These are phyloP conservation scores for Noctua fimbriata DNA, from an alignment of 2,888 invertebrate species.

Conservation along the genomic window DNA sequence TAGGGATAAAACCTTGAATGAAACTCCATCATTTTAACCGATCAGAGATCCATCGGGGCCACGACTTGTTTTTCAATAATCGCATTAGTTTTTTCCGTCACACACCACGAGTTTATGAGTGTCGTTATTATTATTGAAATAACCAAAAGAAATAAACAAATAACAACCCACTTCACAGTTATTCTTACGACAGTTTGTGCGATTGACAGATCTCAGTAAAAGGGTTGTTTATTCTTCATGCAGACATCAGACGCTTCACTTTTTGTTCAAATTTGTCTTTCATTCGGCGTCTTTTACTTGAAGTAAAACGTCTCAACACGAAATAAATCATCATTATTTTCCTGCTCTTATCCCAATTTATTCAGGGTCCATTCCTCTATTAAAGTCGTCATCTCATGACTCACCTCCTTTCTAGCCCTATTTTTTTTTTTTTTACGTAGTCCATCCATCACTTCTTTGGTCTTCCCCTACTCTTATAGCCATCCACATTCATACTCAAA, in stretches of 20 bases:
- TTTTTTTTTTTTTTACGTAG: background rate
- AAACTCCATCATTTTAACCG: background rate
- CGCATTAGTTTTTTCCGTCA: background rate
- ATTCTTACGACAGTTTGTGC: background rate
- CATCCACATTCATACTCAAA: background rate
- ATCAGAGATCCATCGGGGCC: background rate
- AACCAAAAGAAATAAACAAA: conserved; percentile 12
- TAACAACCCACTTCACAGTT: background rate
- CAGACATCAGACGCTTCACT: background rate
- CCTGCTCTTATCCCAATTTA: too few species aligned
- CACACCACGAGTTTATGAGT: too few species aligned
- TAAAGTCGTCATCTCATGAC: background rate
- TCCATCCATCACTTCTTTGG: background rate
- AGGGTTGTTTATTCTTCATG: conserved; percentile 4
- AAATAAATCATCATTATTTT: too few species aligned
- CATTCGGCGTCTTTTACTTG: too few species aligned
- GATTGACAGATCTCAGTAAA: conserved; percentile 25
- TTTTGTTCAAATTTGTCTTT: background rate
- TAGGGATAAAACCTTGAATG: background rate
- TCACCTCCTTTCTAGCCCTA: background rate
- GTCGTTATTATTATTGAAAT: background rate
- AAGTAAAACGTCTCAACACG: background rate
- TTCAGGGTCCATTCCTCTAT: background rate
- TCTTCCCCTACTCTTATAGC: background rate
- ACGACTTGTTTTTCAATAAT: background rate